Base-by-base conservation (phyloP, 2,888 invertebrate species). In the Lasioglossum leucozonium region DNA sequence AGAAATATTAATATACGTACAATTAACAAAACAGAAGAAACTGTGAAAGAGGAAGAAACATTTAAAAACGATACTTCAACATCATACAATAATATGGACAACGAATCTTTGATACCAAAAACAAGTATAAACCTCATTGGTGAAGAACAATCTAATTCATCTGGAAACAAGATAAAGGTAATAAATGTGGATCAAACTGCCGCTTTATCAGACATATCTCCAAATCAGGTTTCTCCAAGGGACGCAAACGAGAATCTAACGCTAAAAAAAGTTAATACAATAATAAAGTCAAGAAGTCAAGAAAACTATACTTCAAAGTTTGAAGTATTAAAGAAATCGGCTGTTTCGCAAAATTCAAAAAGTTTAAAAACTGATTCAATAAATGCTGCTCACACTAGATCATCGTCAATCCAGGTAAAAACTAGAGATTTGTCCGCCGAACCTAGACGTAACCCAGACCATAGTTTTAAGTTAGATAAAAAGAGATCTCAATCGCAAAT, bases 401-500 rank as follows among this genome's bases (percentile, higher is more conserved):
- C 72, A 22, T 81, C 37, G 51, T 26, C 73, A 42, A 72, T 37
- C n/a, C 51, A 11, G 10, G 13, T 30, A 16, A 82, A 73, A 51
- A 42, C 26, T 8, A 83, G 72, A 30, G 58, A 85, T 34, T 74
- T 73, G 18, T 82, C 86, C 0, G 18, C 42, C 4, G 78, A 84
- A 67, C 16, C 69, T 18, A 72, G 37, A 58, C 71, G 34, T 10
- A 71, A 37, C 6, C 44, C 34, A 10, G 78, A 69, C 22, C 10
- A n/a, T 22, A 69, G 22, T 5, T 13, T 74, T 30, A 78, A 72
- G 13, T 16, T 88, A 62, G 58, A 26, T 1, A 87, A 86, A 44
- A 88, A 90, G 76, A 87, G 90, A 88, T 93, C 93, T 4, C 88
- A 86, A 44, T 93, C 93, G 0, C 88, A 90, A 71, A 77, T 82